Conservation (phyloP, 2,888 invertebrate species). For the Sminthurinus aureus region DNA sequence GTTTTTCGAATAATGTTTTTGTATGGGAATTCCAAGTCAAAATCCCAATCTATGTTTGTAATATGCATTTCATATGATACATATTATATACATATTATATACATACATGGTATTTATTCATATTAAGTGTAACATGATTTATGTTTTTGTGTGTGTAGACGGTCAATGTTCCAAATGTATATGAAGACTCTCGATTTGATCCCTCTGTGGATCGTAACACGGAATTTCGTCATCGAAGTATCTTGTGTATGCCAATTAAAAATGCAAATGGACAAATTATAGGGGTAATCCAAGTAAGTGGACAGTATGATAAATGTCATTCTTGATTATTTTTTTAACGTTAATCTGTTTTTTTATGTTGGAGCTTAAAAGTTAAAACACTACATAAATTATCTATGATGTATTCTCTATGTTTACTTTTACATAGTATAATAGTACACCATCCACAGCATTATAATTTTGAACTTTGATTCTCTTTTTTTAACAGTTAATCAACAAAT, state of each 20-base stretch:
- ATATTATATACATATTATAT: neutral
- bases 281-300: slow-evolving; percentile 80
- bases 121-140: neutral
- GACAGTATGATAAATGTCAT: neutral
- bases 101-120: neutral
- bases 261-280: slow-evolving; percentile 91
- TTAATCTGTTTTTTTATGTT: neutral
- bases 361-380: neutral
- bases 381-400: too few species aligned
- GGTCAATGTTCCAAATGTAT: slow-evolving; percentile 89
- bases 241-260: slow-evolving; percentile 95
- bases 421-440: neutral
- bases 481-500: slow-evolving; percentile 82
- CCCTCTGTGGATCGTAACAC: slow-evolving; percentile 82
- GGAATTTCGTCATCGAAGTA: slow-evolving; percentile 85
- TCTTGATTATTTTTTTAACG: neutral
- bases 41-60: neutral
- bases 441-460: neutral
- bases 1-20: neutral
- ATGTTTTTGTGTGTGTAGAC: slow-evolving; percentile 69
- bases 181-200: slow-evolving; percentile 88
- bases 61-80: neutral
- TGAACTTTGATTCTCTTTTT: too few species aligned
- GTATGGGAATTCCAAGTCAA: neutral
- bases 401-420: neutral